Conservation (phyloP, 1,140 invertebrate genomes). For the Subanguina moxae region DNA sequence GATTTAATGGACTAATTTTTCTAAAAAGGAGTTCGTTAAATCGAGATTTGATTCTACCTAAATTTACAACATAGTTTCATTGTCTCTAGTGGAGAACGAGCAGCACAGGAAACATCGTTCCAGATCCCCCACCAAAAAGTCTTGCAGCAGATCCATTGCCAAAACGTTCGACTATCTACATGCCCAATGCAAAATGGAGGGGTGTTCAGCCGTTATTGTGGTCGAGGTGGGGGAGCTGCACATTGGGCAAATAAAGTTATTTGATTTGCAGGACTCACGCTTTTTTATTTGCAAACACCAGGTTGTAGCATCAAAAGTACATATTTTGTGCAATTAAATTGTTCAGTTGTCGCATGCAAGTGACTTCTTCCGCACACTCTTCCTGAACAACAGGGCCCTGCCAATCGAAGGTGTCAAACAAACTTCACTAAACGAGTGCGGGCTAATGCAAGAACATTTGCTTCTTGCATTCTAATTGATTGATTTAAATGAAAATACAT, state of each 20-base stretch:
- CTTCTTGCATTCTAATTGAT: too few species aligned
- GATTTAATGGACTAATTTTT: too few species aligned
- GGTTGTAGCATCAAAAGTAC: too few species aligned
- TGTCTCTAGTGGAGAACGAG: neutral
- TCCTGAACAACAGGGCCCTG: conserved; percentile 48
- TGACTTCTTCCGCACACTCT: conserved; percentile 56
- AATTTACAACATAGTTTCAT: too few species aligned
- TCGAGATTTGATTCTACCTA: too few species aligned
- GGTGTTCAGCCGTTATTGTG: conserved; percentile 53
- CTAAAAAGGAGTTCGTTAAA: too few species aligned
- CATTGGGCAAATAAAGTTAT: conserved; percentile 1
- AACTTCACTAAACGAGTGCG: conserved; percentile 31
- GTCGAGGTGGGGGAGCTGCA: conserved; percentile 46
- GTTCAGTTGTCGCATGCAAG: conserved; percentile 49
- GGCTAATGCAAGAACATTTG: too few species aligned
- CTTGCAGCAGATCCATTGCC: neutral
- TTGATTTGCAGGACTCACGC: conserved; percentile 45
- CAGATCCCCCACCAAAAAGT: conserved; percentile 35
- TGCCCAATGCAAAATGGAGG: conserved; percentile 53
- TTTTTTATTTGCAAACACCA: conserved; percentile 58
- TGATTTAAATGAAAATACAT: too few species aligned
- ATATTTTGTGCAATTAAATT: too few species aligned
- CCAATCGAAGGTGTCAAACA: conserved; percentile 43
- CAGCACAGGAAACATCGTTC: conserved; percentile 21
- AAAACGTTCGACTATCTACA: conserved; percentile 54